A percentile compares a stretch with the other conserved stretches of the same genome.
Conservation (phyloP, 2,888 invertebrate species). For the Dermolepida albohirtum region DNA sequence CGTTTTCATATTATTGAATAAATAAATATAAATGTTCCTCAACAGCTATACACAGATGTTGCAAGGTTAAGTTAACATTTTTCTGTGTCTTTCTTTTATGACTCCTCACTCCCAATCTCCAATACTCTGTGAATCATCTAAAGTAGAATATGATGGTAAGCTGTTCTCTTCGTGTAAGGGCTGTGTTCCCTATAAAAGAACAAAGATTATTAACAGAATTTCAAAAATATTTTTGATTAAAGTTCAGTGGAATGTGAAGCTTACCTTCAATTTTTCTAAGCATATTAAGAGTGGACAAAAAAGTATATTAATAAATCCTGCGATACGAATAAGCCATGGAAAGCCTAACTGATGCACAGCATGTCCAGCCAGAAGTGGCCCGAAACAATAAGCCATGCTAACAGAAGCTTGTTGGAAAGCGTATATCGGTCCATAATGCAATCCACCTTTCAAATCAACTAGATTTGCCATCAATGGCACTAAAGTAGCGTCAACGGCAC, state of each 20-base stretch:
- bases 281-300: conserved; percentile 76
- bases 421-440: conserved; percentile 84
- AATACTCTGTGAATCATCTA: conserved; percentile 16
- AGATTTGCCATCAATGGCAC: conserved; percentile 82
- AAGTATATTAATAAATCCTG: conserved; percentile 76
- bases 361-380: conserved; percentile 81
- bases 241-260: not conserved
- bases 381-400: conserved; percentile 83
- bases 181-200: conserved; percentile 30
- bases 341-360: conserved; percentile 78
- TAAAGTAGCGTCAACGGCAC: conserved; percentile 82
- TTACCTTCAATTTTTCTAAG: conserved; percentile 55
- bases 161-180: conserved; percentile 26
- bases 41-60: too few relatives aligned
- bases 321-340: conserved; percentile 78
- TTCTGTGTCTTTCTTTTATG: too few relatives aligned
- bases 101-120: conserved; percentile 36
- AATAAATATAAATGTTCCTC: not conserved
- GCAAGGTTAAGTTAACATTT: too few relatives aligned
- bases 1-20: not conserved
- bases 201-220: not conserved
- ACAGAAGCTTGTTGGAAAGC: conserved; percentile 86
- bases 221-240: conserved; percentile 1
- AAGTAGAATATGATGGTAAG: conserved; percentile 41
- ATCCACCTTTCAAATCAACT: conserved; percentile 72